phyloP scores from a whole-genome alignment of 2,113 vertebrate species.

The Pterocles orientalis region DNA sequence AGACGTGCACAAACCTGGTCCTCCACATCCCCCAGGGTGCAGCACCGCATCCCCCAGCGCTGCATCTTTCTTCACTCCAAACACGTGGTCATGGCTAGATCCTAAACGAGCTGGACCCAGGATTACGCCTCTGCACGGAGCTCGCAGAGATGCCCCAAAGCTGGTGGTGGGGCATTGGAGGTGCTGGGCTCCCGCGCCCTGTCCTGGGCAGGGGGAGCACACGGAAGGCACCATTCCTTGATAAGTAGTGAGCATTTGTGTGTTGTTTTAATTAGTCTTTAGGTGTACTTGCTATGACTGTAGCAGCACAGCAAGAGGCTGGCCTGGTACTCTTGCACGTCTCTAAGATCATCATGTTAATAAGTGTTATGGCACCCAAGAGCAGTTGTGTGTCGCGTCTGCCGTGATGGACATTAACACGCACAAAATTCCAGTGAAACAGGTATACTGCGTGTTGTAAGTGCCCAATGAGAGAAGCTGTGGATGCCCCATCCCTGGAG shows the following conservation, averaged over 20 bases:
- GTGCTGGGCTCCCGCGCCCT: background rate
- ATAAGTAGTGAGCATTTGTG: background rate
- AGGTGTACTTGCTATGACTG: background rate
- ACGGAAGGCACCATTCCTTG: fast-evolving
- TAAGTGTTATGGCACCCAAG: background rate
- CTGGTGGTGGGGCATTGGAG: fast-evolving
- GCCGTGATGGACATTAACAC: background rate
- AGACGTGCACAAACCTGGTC: background rate
- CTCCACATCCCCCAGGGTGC: background rate
- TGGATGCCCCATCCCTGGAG: too few relatives aligned
- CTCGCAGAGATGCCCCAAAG: background rate
- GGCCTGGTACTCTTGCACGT: background rate
- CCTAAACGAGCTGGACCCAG: fast-evolving
- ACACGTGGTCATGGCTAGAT: fast-evolving
- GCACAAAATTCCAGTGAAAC: background rate
- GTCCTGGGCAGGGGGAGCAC: background rate
- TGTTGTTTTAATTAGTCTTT: background rate
- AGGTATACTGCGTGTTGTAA: fast-evolving
- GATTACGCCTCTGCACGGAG: fast-evolving
- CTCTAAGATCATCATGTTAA: background rate
- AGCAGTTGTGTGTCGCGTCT: fast-evolving
- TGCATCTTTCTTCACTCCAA: background rate
- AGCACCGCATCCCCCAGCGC: background rate
- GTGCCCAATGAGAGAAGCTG: too few relatives aligned
- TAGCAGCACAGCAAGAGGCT: background rate